Conservation (phyloP, 2,888 invertebrate species). For the Drosophila greeni region DNA sequence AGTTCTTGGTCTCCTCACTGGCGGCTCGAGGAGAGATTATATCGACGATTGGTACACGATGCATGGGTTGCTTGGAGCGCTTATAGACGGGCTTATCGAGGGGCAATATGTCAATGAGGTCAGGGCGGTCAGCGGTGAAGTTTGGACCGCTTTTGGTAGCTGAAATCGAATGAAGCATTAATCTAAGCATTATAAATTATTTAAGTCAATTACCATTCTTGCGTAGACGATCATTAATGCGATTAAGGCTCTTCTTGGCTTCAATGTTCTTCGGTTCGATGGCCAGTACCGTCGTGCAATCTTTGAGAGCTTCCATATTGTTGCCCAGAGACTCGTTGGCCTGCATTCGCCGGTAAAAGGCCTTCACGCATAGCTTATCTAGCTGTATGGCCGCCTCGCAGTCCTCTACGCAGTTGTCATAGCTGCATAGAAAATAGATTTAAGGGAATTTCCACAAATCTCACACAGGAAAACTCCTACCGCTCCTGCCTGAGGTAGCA, state of each 20-base stretch:
- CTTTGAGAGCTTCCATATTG: slow-evolving; percentile 84
- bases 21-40: slow-evolving; percentile 68
- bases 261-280: slow-evolving; percentile 89
- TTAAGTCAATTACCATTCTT: slow-evolving; percentile 57
- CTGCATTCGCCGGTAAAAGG: slow-evolving; percentile 88
- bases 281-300: slow-evolving; percentile 84
- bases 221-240: slow-evolving; percentile 74
- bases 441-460: neutral
- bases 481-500: slow-evolving; percentile 90
- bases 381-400: slow-evolving; percentile 88
- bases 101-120: slow-evolving; percentile 70
- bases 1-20: slow-evolving; percentile 63
- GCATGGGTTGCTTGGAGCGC: slow-evolving; percentile 74
- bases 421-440: slow-evolving; percentile 44
- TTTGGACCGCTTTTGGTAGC: slow-evolving; percentile 67
- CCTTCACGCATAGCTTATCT: slow-evolving; percentile 90
- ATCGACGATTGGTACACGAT: slow-evolving; percentile 72
- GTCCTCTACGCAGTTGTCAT: slow-evolving; percentile 81
- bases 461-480: slow-evolving; percentile 79
- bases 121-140: slow-evolving; percentile 59
- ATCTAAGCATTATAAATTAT: neutral
- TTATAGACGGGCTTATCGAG: slow-evolving; percentile 73
- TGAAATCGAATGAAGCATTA: slow-evolving; percentile 8
- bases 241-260: slow-evolving; percentile 80
- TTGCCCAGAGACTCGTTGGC: slow-evolving; percentile 87